Conservation (phyloP, 2,888 invertebrate species). For the Atherix ibis region DNA sequence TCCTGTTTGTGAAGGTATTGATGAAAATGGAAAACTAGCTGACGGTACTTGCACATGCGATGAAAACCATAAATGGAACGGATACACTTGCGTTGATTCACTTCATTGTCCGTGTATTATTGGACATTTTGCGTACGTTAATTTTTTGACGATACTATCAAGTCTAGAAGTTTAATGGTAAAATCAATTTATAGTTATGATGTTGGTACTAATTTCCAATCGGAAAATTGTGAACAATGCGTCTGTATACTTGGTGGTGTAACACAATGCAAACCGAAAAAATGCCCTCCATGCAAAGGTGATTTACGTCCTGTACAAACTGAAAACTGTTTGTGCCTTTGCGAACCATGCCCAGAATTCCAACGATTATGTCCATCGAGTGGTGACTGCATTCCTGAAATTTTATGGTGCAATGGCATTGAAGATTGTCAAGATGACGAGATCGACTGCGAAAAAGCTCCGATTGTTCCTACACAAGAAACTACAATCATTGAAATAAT, state of each 20-base stretch:
- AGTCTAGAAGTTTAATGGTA: too few species aligned
- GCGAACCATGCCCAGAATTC: conserved; percentile 52
- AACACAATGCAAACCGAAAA: conserved; percentile 50
- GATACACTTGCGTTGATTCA: conserved; percentile 50
- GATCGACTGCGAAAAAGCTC: conserved; percentile 36
- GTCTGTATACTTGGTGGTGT: conserved; percentile 61
- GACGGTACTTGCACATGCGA: conserved; percentile 37
- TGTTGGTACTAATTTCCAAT: conserved; percentile 53
- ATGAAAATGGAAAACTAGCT: conserved; percentile 4
- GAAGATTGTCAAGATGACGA: conserved; percentile 76
- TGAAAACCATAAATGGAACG: conserved; percentile 50
- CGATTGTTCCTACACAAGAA: background rate
- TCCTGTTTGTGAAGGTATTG: conserved; percentile 38
- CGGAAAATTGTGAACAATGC: conserved; percentile 61
- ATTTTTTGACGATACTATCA: too few species aligned
- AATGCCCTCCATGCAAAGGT: conserved; percentile 46
- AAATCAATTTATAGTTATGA: conserved; percentile 40
- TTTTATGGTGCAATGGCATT: conserved; percentile 66
- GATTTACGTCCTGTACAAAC: conserved; percentile 42
- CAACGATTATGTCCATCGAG: conserved; percentile 56
- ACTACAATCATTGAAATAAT: background rate
- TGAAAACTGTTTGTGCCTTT: conserved; percentile 51
- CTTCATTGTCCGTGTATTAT: conserved; percentile 65
- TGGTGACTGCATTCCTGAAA: conserved; percentile 50
- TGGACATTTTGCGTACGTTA: conserved; percentile 43